Base-by-base conservation (phyloP, 2,113 vertebrate species). In the Alectura lathami region DNA sequence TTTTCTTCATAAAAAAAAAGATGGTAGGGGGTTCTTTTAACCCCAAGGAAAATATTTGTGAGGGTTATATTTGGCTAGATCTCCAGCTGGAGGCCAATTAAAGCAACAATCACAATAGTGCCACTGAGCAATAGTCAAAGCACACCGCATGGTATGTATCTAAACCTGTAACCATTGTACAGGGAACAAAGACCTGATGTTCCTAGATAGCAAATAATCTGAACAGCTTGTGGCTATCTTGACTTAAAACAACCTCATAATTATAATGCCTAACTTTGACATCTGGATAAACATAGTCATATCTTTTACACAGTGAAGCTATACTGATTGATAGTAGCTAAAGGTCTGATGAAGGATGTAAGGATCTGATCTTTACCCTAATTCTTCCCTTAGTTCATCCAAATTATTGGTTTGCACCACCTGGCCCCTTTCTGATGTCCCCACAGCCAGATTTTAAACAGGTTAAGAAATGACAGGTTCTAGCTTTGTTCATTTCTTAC, bases 401-500 rank as follows among this genome's bases (percentile, higher is more conserved):
- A 83, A 74, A 91, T 80, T 43, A 84, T 4, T 59, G 30, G 14
- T 23, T 85, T 84, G 90, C 12, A 50, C 32, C 30, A 57, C n/a
- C 8, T 64, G 38, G 12, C 62, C 68, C 75, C 80, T 86, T 45
- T 47, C 24, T 53, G 5, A 0, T 43, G 8, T 34, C 21, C 34
- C 21, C 56, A 17, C 21, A 78, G 57, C 8, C 24, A 30, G 23
- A 17, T 77, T 87, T 92, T 59, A 92, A 81, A 60, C 59, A 89
- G 43, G 48, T 87, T 84, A 69, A 78, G 57, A 86, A 96, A 78
- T 43, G 2, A 87, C 0, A 1, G 4, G n/a, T 56, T 82, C 51
- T 92, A 57, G 51, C 51, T 87, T 92, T 38, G 40, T 60, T 95
- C 36, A 64, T 84, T 91, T 78, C 88, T 94, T 83, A 87, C 53